Conservation (phyloP, 2,797 vertebrate species). For the Cossypha heuglini region DNA sequence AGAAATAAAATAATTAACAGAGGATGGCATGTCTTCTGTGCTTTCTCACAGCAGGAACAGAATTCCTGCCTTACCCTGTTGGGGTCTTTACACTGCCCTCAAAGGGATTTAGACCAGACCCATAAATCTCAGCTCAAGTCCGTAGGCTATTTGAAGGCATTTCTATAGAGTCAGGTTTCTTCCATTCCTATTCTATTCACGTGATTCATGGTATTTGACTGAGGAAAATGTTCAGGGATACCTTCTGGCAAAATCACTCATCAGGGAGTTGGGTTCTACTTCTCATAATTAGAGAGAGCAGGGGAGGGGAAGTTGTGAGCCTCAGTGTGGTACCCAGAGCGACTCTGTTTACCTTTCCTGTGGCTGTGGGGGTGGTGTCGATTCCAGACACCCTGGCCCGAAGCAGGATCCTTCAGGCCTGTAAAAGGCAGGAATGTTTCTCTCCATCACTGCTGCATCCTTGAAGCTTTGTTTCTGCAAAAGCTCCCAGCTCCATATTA, state of each 20-base stretch:
- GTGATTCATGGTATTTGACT: neutral
- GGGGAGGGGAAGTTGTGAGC: neutral
- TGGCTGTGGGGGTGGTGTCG: fast-evolving
- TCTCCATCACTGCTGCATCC: neutral
- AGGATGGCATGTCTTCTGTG: neutral
- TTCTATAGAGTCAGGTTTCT: neutral
- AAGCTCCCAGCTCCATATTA: neutral
- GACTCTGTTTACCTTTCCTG: neutral
- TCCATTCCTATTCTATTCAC: neutral
- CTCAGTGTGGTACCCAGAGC: neutral
- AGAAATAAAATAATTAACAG: neutral
- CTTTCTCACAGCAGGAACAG: neutral
- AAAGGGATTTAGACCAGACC: constrained; percentile 2
- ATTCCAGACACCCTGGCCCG: neutral
- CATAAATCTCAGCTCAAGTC: constrained; percentile 6
- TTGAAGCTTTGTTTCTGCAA: neutral
- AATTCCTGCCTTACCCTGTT: neutral
- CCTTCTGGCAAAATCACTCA: neutral
- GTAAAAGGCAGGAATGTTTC: neutral
- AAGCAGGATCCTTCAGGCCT: neutral
- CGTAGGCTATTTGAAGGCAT: neutral
- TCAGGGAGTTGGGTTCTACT: neutral
- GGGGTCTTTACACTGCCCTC: neutral
- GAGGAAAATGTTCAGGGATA: neutral
- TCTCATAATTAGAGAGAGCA: neutral